A percentile compares a stretch with the other conserved stretches of the same genome.
phyloP scores from a whole-genome alignment of 2,113 vertebrate genomes.

The Morone chrysops region DNA sequence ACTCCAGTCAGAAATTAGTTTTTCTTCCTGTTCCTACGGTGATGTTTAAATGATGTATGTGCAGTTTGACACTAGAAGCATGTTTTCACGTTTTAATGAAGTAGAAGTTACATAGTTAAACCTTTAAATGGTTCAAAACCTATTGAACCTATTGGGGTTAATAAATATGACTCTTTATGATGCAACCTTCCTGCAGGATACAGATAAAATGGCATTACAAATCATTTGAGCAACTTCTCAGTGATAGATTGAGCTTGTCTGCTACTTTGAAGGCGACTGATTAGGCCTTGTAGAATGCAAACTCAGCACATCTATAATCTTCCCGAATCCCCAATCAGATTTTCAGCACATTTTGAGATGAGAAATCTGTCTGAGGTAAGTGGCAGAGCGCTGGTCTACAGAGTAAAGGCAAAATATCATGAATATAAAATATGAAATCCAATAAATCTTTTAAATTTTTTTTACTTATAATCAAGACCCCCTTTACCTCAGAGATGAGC shows the following conservation, averaged over 20 bases:
- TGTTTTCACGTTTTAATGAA: too few relatives aligned
- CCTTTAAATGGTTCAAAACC: too few relatives aligned
- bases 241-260: slow-evolving; percentile 33
- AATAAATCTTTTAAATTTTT: background rate
- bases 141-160: too few relatives aligned
- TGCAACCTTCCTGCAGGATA: background rate
- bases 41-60: too few relatives aligned
- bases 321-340: slow-evolving; percentile 4
- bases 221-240: background rate
- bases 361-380: background rate
- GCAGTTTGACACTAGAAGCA: too few relatives aligned
- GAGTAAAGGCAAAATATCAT: background rate
- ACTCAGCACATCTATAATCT: slow-evolving; percentile 36
- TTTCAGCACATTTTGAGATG: background rate
- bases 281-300: slow-evolving; percentile 7
- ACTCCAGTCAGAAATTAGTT: too few relatives aligned
- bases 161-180: background rate
- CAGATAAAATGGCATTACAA: slow-evolving; percentile 1
- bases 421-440: background rate
- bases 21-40: too few relatives aligned
- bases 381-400: background rate
- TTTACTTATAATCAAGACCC: background rate
- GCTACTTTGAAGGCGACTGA: slow-evolving; percentile 18
- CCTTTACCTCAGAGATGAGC: background rate
- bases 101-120: too few relatives aligned